Conservation (phyloP, 2,113 vertebrate genomes). For the Cepphus grylle region DNA sequence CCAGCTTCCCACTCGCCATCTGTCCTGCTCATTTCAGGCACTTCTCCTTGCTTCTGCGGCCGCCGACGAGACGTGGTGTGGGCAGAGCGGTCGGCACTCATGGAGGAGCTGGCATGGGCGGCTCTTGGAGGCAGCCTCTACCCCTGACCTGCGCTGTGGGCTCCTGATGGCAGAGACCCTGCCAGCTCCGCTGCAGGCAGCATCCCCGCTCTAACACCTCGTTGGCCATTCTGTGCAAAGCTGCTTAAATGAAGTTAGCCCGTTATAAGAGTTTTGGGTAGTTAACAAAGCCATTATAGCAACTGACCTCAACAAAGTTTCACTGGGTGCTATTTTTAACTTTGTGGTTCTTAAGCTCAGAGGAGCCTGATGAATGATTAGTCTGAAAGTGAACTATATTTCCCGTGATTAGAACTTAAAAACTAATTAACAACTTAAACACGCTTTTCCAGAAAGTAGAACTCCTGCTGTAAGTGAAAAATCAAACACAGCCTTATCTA, state of each 20-base stretch:
- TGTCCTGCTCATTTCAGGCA: not conserved
- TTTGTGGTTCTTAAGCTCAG: constrained; percentile 14
- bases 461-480: not conserved
- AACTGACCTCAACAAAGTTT: not conserved
- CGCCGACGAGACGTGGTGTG: not conserved
- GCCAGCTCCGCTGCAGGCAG: not conserved
- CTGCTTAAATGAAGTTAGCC: not conserved
- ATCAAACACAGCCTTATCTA: not conserved
- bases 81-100: not conserved
- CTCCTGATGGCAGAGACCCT: not conserved
- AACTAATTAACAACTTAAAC: constrained; percentile 35
- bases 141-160: not conserved
- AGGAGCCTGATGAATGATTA: not conserved
- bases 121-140: not conserved
- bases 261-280: not conserved
- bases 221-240: fast-evolving
- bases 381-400: constrained; percentile 20
- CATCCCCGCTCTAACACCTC: fast-evolving
- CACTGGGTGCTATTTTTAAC: not conserved
- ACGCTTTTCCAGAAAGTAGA: not conserved
- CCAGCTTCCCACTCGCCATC: constrained; percentile 2
- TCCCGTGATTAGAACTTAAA: constrained; percentile 25
- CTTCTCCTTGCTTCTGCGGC: not conserved
- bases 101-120: not conserved
- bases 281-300: not conserved